These are phyloP conservation scores for Odontothrips loti DNA, from an alignment of 2,888 invertebrate genomes.

Conservation along the genomic window DNA sequence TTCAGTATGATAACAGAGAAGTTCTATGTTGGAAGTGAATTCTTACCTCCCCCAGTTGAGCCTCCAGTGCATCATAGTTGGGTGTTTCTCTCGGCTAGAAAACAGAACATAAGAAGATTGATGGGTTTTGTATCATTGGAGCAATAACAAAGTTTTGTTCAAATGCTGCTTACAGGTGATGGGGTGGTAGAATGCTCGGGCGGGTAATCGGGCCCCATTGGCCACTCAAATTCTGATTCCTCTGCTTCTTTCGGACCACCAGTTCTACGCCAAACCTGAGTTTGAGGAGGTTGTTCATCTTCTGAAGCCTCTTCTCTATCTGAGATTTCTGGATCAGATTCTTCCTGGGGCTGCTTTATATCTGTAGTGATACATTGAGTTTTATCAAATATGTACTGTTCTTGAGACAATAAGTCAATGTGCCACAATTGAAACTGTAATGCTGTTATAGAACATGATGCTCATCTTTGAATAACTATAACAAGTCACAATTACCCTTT, in stretches of 20 bases:
- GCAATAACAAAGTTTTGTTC: background rate
- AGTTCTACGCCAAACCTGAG: background rate
- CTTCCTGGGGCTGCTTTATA: slow-evolving; percentile 31
- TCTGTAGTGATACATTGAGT: background rate
- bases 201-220: slow-evolving; percentile 3
- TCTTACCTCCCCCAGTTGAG: slow-evolving; percentile 12
- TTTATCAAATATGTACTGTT: too few relatives aligned
- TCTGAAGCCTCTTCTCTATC: slow-evolving; percentile 38
- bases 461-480: background rate
- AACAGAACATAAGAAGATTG: background rate
- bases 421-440: slow-evolving; percentile 38
- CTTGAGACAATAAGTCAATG: background rate
- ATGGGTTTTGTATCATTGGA: slow-evolving; percentile 17
- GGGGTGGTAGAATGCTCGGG: background rate
- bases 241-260: slow-evolving; percentile 35
- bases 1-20: too few relatives aligned
- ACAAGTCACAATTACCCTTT: background rate
- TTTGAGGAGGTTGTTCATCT: slow-evolving; percentile 32
- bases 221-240: background rate
- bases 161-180: background rate
- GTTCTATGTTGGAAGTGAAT: background rate
- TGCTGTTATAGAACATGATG: background rate
- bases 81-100: background rate
- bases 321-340: slow-evolving; percentile 36
- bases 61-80: slow-evolving; percentile 7